These are phyloP conservation scores for Meiosimyza decipiens DNA, from an alignment of 2,888 invertebrate genomes.

Conservation along the genomic window DNA sequence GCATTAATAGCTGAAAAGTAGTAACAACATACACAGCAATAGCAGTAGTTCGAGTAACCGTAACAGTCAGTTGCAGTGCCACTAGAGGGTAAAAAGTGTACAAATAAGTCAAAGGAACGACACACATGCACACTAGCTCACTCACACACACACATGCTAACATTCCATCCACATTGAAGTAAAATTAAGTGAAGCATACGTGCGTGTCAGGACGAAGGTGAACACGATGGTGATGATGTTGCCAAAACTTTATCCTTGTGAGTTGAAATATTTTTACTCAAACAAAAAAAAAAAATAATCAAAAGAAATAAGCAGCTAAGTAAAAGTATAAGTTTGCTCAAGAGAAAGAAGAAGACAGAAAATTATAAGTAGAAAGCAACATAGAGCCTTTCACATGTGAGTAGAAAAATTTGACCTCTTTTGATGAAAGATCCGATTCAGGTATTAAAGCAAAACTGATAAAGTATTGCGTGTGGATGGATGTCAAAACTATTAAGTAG, in stretches of 20 bases:
- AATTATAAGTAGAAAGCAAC: background rate
- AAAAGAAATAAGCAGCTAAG: background rate
- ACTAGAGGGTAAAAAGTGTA: conserved; percentile 26
- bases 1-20: background rate
- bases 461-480: background rate
- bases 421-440: conserved; percentile 10
- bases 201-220: conserved; percentile 33
- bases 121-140: conserved; percentile 10
- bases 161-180: background rate
- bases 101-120: conserved; percentile 23
- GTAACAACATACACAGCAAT: background rate
- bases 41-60: background rate
- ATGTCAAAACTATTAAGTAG: conserved; percentile 19
- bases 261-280: background rate
- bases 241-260: conserved; percentile 29
- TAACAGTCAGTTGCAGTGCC: no score
- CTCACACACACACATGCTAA: background rate
- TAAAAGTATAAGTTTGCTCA: background rate
- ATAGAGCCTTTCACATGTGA: background rate
- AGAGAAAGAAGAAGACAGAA: background rate
- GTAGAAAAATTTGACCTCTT: conserved; percentile 4
- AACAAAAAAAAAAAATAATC: no score
- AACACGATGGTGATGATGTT: conserved; percentile 29
- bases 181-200: conserved; percentile 34
- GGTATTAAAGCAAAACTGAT: background rate